Conservation (phyloP, 2,888 invertebrate genomes). For the Caenorhabditis sp. region DNA sequence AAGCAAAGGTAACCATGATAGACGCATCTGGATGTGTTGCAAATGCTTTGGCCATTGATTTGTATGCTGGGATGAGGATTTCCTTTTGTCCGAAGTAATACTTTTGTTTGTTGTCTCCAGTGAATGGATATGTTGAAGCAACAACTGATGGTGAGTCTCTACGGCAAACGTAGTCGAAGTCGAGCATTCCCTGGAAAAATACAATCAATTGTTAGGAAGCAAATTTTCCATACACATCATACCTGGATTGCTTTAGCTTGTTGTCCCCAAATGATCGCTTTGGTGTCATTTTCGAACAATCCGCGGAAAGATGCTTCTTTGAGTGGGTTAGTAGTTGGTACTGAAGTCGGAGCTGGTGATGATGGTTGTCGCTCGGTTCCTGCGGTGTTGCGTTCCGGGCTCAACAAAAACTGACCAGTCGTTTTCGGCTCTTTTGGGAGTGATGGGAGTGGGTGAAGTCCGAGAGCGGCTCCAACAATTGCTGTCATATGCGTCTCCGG, state of each 20-base stretch:
- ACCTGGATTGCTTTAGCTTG: constrained; percentile 86
- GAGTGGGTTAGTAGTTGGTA: no score
- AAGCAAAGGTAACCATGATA: constrained; percentile 94
- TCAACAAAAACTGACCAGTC: constrained; percentile 87
- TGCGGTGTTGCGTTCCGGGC: constrained; percentile 64
- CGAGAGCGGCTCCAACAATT: constrained; percentile 97
- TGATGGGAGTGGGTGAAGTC: constrained; percentile 84
- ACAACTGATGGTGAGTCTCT: constrained; percentile 85
- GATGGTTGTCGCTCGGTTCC: constrained; percentile 41
- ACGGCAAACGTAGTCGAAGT: constrained; percentile 92
- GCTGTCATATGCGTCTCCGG: constrained; percentile 99
- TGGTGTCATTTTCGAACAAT: constrained; percentile 69
- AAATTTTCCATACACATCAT: background rate
- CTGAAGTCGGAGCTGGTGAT: constrained; percentile 31
- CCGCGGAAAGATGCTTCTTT: constrained; percentile 5
- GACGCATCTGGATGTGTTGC: constrained; percentile 91
- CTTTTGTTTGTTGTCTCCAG: constrained; percentile 94
- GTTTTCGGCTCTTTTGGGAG: constrained; percentile 78
- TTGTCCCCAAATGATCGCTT: constrained; percentile 97
- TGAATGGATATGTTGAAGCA: constrained; percentile 97
- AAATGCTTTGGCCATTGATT: constrained; percentile 95
- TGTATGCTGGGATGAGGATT: constrained; percentile 80
- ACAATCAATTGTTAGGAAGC: background rate
- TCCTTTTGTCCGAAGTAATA: constrained; percentile 97
- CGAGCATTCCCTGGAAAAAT: constrained; percentile 84